Evolutionary conservation across 1,140 invertebrate genomes (phyloP), one percentile per base, ranked within the genome.

Genomic region (Eufriesea mexicana): DNA sequence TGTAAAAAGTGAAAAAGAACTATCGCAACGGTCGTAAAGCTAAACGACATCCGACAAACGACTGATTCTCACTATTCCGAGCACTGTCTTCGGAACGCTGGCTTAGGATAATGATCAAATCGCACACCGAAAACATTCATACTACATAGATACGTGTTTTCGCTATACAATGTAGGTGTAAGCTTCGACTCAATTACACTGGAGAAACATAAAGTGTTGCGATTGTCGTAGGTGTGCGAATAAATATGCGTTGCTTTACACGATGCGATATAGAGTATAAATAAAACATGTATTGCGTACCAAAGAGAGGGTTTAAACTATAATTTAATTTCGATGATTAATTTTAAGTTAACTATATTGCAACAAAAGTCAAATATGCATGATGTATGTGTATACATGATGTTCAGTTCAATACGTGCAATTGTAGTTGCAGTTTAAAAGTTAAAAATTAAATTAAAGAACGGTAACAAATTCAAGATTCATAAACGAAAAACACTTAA

Each of bases 81-180:
- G 54, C 49, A 25, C 10, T 55, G 62, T 28, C 6, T 66, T 73
- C 35, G 10, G 42, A 81, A 28, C 25, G 45, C n/a, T 73, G 25
- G 62, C 51, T 8, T 78, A 67, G 71, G 82, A 87, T 45, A 64
- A 87, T 61, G 70, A 71, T 77, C 64, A 84, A 71, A 61, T 85
- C 74, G 47, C 70, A 85, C 78, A 87, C 18, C 70, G 64, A 82
- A 77, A 87, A 88, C 77, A 86, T 79, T 86, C 70, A 77, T 75
- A 79, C 80, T 79, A 85, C 74, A 59, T 75, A 42, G 64, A 83
- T 83, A 77, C 64, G 47, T 70, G 55, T 51, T 77, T 83, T 68
- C 16, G 68, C 47, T 87, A 70, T 57, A 59, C 71, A 83, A 83
- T 83, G 70, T 70, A 79, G 59, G 16, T 76, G 64, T 74, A 83